Conservation (phyloP, 2,113 vertebrate genomes). For the Zosterops hypoxanthus region DNA sequence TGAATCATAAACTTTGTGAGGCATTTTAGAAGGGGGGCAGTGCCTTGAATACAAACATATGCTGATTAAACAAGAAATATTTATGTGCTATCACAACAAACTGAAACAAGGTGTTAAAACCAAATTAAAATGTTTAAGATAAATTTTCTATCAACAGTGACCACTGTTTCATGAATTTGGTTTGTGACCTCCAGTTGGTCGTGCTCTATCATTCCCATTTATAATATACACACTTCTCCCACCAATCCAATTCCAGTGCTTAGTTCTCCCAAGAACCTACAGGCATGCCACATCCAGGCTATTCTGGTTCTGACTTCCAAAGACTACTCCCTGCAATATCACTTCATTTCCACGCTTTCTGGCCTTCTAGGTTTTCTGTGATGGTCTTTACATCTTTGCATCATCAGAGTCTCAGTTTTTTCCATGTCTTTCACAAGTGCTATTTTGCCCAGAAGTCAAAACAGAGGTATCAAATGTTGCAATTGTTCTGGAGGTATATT, state of each 20-base stretch:
- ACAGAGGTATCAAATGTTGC: neutral
- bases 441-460: neutral
- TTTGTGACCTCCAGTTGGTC: neutral
- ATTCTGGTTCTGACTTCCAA: neutral
- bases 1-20: neutral
- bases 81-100: neutral
- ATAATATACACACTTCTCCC: neutral
- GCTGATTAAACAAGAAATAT: neutral
- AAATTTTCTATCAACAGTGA: neutral
- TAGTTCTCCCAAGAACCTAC: neutral
- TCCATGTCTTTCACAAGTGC: neutral
- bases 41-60: conserved; percentile 1
- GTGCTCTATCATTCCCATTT: neutral
- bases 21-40: conserved; percentile 2
- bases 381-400: neutral
- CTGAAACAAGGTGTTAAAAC: neutral
- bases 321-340: neutral
- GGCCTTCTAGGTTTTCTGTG: neutral
- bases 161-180: neutral
- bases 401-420: neutral
- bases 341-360: fast-evolving
- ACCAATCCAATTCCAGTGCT: neutral
- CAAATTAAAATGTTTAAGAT: neutral
- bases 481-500: neutral
- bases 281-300: neutral